Conservation (phyloP, 2,797 vertebrate genomes). For the Stomatorhinus walkeri region DNA sequence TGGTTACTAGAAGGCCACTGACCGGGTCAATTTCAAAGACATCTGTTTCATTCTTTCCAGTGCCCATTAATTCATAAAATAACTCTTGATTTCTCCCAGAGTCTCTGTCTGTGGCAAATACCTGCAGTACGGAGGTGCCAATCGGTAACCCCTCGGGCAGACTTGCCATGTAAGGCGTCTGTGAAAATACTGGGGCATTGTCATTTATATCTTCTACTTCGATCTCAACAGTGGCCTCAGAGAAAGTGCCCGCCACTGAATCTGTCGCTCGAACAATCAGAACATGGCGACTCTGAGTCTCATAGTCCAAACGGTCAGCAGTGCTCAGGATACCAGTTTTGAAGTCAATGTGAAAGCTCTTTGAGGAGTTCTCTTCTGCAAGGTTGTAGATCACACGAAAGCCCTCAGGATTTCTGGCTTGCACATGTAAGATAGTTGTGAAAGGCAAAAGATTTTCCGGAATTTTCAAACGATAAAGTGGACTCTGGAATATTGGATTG, state of each 20-base stretch:
- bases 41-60: slow-evolving; percentile 58
- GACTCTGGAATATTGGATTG: slow-evolving; percentile 86
- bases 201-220: slow-evolving; percentile 90
- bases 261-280: slow-evolving; percentile 86
- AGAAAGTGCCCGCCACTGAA: slow-evolving; percentile 79
- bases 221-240: slow-evolving; percentile 82
- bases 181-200: slow-evolving; percentile 76
- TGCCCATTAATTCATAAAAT: slow-evolving; percentile 71
- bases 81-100: slow-evolving; percentile 77
- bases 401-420: slow-evolving; percentile 89
- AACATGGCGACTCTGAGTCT: slow-evolving; percentile 67
- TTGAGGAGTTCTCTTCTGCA: slow-evolving; percentile 73
- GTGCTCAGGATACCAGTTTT: slow-evolving; percentile 88
- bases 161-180: slow-evolving; percentile 56
- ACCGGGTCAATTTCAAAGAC: slow-evolving; percentile 75
- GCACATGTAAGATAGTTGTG: slow-evolving; percentile 86
- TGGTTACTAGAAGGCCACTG: slow-evolving; percentile 74
- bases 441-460: slow-evolving; percentile 83
- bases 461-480: slow-evolving; percentile 80
- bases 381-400: slow-evolving; percentile 92
- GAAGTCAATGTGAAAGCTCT: slow-evolving; percentile 81
- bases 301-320: slow-evolving; percentile 78
- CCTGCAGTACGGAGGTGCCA: slow-evolving; percentile 68
- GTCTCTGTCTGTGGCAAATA: slow-evolving; percentile 77
- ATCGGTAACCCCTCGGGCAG: slow-evolving; percentile 73